A percentile compares a stretch with the other conserved stretches of the same genome.
These are phyloP conservation scores for Dicycla oo DNA, from an alignment of 2,888 invertebrate genomes.

Conservation along the genomic window DNA sequence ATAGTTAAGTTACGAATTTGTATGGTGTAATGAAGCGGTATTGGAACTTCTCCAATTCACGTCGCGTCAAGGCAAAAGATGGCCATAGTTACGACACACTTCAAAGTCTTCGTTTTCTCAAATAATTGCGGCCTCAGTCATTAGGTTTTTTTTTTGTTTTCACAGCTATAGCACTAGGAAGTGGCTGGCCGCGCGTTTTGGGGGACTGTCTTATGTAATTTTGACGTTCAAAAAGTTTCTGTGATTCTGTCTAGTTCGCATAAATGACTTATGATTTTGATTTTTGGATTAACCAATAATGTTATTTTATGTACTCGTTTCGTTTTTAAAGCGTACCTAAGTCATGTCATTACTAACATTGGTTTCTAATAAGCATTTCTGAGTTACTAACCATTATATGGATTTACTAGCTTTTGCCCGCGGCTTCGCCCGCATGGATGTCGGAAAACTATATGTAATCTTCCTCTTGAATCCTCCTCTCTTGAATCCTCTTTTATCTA, in stretches of 20 bases:
- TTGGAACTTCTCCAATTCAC: conserved; percentile 18
- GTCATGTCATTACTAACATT: no score
- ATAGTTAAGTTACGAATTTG: conserved; percentile 31
- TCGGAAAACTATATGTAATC: no score
- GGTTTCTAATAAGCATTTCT: no score
- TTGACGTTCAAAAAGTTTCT: not conserved
- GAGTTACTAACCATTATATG: no score
- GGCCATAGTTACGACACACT: not conserved
- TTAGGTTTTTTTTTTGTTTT: not conserved
- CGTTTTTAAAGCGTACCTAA: no score
- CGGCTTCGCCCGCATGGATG: no score
- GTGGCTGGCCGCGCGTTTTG: not conserved
- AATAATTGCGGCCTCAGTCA: not conserved
- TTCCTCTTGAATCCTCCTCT: no score
- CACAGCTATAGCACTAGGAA: not conserved
- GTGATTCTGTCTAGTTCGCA: no score
- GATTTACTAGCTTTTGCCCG: no score
- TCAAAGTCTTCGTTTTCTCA: not conserved
- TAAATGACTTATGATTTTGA: not conserved
- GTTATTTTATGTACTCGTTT: no score
- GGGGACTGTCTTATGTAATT: not conserved
- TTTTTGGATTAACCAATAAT: no score
- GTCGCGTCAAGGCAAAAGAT: not conserved
- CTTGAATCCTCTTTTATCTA: no score
- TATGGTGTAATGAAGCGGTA: conserved; percentile 9